Conservation (phyloP, 2,113 vertebrate species). For the Boulengeromyrus knoepffleri region DNA sequence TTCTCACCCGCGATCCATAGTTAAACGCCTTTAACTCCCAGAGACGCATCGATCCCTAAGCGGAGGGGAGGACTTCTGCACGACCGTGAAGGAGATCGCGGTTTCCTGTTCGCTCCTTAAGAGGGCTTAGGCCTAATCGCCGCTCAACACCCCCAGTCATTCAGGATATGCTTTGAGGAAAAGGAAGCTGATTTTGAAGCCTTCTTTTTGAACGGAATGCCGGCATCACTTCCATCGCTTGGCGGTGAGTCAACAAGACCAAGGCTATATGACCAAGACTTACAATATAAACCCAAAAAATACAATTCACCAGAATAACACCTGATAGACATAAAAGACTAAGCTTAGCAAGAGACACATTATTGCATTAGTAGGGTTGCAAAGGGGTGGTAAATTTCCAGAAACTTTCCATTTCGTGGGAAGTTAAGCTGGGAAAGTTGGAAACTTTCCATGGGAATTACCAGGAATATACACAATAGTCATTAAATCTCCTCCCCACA, state of each 20-base stretch:
- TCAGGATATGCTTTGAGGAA: not conserved
- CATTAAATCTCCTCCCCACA: not conserved
- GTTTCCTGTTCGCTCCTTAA: not conserved
- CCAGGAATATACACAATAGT: not conserved
- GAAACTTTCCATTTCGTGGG: not conserved
- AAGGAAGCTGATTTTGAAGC: not conserved
- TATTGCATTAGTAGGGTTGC: not conserved
- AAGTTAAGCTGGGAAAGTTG: not conserved
- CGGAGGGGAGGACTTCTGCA: not conserved
- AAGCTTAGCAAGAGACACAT: not conserved
- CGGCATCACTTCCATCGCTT: not conserved
- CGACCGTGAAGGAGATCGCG: not conserved
- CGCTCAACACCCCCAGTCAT: not conserved
- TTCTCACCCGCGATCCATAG: not conserved
- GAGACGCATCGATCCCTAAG: not conserved
- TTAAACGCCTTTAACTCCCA: not conserved
- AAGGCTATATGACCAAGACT: not conserved
- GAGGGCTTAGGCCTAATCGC: constrained; percentile 2
- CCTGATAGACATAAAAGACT: not conserved
- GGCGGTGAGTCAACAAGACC: not conserved
- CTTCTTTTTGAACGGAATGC: not conserved
- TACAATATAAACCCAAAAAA: not conserved
- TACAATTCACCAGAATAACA: not conserved
- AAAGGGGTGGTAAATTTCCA: not conserved
- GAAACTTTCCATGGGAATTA: not conserved